These are phyloP conservation scores for Macrosteles quadrilineatus DNA, from an alignment of 1,140 invertebrate genomes.

Conservation along the genomic window DNA sequence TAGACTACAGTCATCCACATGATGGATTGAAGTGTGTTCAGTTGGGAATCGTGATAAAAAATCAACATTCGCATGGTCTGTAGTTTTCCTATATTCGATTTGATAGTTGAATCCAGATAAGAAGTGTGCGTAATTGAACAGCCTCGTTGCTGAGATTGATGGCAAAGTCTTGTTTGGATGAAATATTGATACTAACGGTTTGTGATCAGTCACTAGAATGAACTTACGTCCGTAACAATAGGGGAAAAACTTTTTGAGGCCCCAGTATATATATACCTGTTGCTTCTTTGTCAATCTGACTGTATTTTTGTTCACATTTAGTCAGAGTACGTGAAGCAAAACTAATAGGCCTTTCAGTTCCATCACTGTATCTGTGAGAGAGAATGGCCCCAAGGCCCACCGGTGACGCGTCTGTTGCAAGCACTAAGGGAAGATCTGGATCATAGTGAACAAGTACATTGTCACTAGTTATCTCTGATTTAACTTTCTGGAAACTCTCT, in stretches of 20 bases:
- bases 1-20: background rate
- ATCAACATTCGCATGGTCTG: background rate
- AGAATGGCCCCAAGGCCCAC: slow-evolving; percentile 55
- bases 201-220: background rate
- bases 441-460: slow-evolving; percentile 48
- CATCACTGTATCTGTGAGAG: slow-evolving; percentile 49
- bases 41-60: background rate
- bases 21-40: background rate
- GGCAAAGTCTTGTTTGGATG: background rate
- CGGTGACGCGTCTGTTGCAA: slow-evolving; percentile 54
- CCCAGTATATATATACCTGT: slow-evolving; percentile 37
- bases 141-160: background rate
- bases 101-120: background rate
- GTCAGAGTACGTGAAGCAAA: slow-evolving; percentile 52
- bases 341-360: slow-evolving; percentile 49
- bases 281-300: slow-evolving; percentile 54
- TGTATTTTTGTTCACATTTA: slow-evolving; percentile 44
- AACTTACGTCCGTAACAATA: slow-evolving; percentile 12
- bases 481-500: slow-evolving; percentile 51
- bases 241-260: slow-evolving; percentile 51
- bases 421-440: slow-evolving; percentile 44
- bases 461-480: slow-evolving; percentile 38
- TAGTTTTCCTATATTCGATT: background rate
- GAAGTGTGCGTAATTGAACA: slow-evolving; percentile 1
- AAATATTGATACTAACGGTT: background rate